Conservation (phyloP, 1,140 invertebrate species). For the Anadara kagoshimensis region DNA sequence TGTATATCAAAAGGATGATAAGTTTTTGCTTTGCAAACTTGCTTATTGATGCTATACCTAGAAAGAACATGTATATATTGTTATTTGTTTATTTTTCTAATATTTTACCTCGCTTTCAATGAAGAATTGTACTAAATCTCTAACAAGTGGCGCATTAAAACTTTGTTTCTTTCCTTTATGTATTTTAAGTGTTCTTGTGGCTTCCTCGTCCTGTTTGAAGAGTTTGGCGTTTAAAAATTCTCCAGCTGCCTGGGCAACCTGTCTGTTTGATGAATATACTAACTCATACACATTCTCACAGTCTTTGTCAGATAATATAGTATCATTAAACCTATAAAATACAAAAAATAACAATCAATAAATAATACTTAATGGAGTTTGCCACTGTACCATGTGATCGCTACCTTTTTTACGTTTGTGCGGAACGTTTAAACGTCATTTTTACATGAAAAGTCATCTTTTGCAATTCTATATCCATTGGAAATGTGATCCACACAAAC, state of each 20-base stretch:
- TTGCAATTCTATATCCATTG: no score
- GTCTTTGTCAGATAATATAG: constrained; percentile 95
- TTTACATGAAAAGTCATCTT: no score
- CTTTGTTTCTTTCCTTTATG: constrained; percentile 91
- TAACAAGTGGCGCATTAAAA: constrained; percentile 94
- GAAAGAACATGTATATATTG: no score
- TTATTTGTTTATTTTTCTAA: no score
- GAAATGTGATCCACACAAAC: no score
- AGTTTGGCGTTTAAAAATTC: constrained; percentile 98
- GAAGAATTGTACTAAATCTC: constrained; percentile 98
- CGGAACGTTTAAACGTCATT: no score
- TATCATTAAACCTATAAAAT: constrained; percentile 86
- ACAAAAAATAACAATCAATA: constrained; percentile 44
- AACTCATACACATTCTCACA: constrained; percentile 99
- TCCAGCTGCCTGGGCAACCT: constrained; percentile 96
- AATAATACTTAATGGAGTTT: no score
- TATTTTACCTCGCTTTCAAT: constrained; percentile 96
- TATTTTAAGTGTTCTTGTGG: constrained; percentile 82
- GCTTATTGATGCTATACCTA: no score
- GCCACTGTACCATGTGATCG: background rate
- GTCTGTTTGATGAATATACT: constrained; percentile 94
- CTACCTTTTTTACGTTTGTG: background rate
- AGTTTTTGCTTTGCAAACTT: no score
- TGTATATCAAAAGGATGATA: no score
- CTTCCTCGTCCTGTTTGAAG: constrained; percentile 84